These are phyloP conservation scores for Anthopleura xanthogrammica DNA, from an alignment of 92 coral and sea anemone genomes.

Conservation along the genomic window DNA sequence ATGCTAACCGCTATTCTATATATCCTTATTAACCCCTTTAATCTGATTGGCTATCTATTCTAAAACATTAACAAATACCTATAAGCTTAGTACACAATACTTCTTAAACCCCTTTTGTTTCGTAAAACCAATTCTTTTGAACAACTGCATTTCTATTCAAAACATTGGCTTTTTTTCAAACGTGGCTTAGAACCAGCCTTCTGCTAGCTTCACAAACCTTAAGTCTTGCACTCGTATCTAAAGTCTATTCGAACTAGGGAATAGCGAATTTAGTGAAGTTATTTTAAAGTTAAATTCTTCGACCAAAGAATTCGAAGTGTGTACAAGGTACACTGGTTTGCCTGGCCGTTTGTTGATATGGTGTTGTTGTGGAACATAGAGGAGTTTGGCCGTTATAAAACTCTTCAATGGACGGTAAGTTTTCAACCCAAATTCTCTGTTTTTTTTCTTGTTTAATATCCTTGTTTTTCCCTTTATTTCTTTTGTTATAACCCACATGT, in stretches of 20 bases:
- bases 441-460: no score
- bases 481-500: background rate
- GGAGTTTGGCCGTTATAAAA: background rate
- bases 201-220: no score
- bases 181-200: no score
- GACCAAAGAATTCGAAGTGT: background rate
- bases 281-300: background rate
- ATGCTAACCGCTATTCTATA: background rate
- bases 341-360: background rate
- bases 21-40: background rate
- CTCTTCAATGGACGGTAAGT: background rate
- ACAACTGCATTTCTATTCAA: background rate
- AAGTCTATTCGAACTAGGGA: no score
- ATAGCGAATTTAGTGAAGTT: background rate
- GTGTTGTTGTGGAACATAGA: background rate
- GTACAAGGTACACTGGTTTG: background rate
- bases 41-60: constrained; percentile 4
- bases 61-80: background rate
- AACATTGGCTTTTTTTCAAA: background rate
- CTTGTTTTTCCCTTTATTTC: background rate
- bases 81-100: background rate
- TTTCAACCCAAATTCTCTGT: background rate
- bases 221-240: no score
- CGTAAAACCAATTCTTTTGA: background rate
- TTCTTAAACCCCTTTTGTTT: background rate